Base-by-base conservation (phyloP, 1,140 invertebrate species). In the Leptestheria dahalacensis region DNA sequence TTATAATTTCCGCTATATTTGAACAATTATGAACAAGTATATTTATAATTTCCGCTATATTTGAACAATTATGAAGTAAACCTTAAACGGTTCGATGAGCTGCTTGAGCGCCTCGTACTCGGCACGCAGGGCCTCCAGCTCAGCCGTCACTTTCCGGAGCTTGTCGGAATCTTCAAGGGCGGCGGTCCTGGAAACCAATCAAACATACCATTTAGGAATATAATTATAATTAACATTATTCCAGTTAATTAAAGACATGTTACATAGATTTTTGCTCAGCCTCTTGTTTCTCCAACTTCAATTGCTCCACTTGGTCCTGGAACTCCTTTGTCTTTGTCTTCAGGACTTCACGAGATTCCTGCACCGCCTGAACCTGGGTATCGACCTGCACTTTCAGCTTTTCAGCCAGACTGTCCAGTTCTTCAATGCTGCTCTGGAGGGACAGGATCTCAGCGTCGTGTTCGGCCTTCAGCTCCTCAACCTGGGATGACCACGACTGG, bases 31-130 rank as follows among this genome's bases (percentile, higher is more conserved):
- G 41, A 24, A 48, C 21, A 56, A 28, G 59, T 28, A 52, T 20
- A 23, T 29, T 52, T 15, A 41, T 41, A 41, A 41, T 9, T 9
- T 41, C 15, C 6, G 33, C 33, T 41, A 41, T 41, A 41, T n/a
- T n/a, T n/a, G n/a, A n/a, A n/a, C n/a, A n/a, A n/a, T n/a, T n/a
- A n/a, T n/a, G 41, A 24, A 48, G 1, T 15, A 23, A 20, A 55
- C 53, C 26, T 64, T 66, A 61, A 69, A 70, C 23, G 68, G 68
- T 29, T 65, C 67, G 59, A 69, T 64, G 15, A 69, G 61, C 6
- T 59, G 25, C 23, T 66, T 52, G 23, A 68, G 54, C 20, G 62
- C 63, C 21, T 57, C 60, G 59, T 64, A 64, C 46, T 64, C 54
- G 24, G 61, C 59, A 29, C 60, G 26, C 52, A 63, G 59, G 29